phyloP scores from a whole-genome alignment of 2,113 vertebrate genomes.

The Cynopterus brachyotis region DNA sequence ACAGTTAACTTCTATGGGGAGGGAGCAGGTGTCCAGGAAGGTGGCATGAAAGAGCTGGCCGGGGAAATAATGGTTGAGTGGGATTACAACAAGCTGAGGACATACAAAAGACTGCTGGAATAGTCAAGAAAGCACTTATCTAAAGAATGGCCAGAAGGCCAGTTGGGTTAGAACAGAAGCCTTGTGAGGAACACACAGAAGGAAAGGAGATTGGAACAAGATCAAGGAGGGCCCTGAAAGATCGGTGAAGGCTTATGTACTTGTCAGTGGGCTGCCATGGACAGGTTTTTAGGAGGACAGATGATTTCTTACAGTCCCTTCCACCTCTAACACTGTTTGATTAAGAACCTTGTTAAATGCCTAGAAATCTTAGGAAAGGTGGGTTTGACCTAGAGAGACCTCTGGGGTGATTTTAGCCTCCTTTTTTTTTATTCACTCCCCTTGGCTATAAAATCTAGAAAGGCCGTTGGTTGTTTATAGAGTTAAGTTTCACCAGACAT shows the following conservation, averaged over 20 bases:
- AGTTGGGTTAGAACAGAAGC: neutral
- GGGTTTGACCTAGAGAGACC: conserved; percentile 31
- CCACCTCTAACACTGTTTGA: conserved; percentile 22
- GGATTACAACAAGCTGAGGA: conserved; percentile 16
- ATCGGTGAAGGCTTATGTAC: neutral
- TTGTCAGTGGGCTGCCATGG: neutral
- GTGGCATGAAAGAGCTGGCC: neutral
- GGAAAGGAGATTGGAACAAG: neutral
- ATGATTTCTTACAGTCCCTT: neutral
- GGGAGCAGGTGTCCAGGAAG: neutral
- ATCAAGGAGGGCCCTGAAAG: neutral
- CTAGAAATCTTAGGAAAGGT: neutral
- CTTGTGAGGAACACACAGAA: neutral
- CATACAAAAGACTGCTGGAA: neutral
- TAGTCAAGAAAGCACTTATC: conserved; percentile 17
- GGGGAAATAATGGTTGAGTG: neutral
- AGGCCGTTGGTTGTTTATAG: conserved; percentile 67
- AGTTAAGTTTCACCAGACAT: conserved; percentile 67
- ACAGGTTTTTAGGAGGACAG: conserved; percentile 8
- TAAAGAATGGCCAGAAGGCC: neutral
- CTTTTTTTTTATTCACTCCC: neutral
- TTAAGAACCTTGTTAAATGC: conserved; percentile 10
- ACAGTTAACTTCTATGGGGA: neutral
- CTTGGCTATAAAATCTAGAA: conserved; percentile 64
- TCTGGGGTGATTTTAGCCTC: conserved; percentile 8